Conservation (phyloP, 2,113 vertebrate genomes). For the Panthera leo region DNA sequence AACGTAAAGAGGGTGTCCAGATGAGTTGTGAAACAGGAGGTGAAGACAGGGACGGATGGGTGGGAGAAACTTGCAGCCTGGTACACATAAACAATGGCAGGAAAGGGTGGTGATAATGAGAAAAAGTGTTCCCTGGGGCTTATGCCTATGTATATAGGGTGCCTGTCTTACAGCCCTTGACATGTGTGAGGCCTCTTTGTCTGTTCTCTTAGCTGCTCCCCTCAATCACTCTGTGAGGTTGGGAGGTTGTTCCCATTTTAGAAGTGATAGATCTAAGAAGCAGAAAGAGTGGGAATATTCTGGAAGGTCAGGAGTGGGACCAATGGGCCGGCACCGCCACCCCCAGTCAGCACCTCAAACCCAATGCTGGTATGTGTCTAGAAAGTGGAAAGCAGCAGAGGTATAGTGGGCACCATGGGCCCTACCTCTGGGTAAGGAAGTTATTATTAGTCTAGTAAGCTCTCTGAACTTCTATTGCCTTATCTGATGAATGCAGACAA, state of each 20-base stretch:
- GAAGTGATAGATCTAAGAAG: background rate
- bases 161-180: background rate
- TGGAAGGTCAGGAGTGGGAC: background rate
- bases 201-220: background rate
- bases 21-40: background rate
- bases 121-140: background rate
- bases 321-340: too few relatives aligned
- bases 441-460: background rate
- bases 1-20: background rate
- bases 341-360: background rate
- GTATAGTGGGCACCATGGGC: background rate
- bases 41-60: background rate
- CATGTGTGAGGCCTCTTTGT: background rate
- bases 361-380: background rate
- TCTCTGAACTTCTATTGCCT: background rate
- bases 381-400: background rate
- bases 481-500: background rate
- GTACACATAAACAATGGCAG: background rate
- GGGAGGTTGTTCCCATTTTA: background rate
- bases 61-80: background rate
- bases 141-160: accelerated
- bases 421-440: background rate
- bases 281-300: background rate
- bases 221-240: background rate
- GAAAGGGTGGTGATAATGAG: background rate